Evolutionary conservation across 2,113 vertebrate genomes (phyloP), one percentile per base, ranked within the genome.

Genomic region (Bathybates hornii): DNA sequence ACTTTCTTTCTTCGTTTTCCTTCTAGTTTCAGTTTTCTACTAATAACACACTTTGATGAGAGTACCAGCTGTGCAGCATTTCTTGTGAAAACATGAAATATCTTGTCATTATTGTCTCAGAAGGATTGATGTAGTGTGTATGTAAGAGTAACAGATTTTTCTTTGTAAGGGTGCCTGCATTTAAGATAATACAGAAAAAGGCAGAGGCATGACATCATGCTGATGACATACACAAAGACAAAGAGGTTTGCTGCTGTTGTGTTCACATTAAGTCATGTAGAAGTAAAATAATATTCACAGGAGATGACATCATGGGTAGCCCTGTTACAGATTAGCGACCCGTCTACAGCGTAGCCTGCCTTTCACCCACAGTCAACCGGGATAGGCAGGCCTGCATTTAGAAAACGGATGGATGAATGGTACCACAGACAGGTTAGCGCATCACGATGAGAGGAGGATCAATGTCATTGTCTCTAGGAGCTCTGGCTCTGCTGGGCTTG

Each of bases 381-480:
- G 14, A 17, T 45, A 27, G 68, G 68, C 41, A 48, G 43, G 6
- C 43, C 9, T 48, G 71, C 24, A 27, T 76, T 48, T 76, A 48
- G 41, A 19, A 76, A 76, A 48, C 3, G 43, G 43, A 29, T 76
- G 43, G 71, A 50, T 48, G 24, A 76, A 76, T 32, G 43, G 29
- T 52, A 78, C 45, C 73, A 34, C 73, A 52, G 71, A 32, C 43
- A 63, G 66, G 85, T 68, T 41, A 36, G 73, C 45, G 52, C 29
- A 21, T 68, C 16, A 16, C 29, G 21, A 84, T 48, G 52, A 85
- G 54, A 80, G 48, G 83, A 32, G 86, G 91, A 94, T 92, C 90
- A 91, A 86, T 94, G 92, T 95, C 93, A 89, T 82, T 87, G 90
- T 89, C 89, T 84, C 84, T 84, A 87, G 92, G 85, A 88, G 50